Percentiles rank a stretch among this genome's conserved stretches.
Conservation (phyloP, 2,113 vertebrate species). For the Microcebus ravelobensis region DNA sequence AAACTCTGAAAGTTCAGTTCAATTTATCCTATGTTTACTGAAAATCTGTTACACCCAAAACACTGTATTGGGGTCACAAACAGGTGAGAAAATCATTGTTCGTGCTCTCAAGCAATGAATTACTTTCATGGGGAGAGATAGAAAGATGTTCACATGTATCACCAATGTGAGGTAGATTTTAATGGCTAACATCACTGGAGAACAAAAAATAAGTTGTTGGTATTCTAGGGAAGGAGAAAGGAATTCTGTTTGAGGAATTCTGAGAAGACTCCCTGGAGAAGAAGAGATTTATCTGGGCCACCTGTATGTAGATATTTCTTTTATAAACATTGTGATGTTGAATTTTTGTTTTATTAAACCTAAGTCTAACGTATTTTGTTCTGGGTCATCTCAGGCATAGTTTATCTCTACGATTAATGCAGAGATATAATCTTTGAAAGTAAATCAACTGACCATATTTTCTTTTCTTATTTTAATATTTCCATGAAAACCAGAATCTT, state of each 20-base stretch:
- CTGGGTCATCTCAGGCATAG: not conserved
- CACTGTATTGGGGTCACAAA: not conserved
- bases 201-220: not conserved
- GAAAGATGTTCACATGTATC: no score
- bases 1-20: not conserved
- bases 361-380: not conserved
- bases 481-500: slow-evolving; percentile 1
- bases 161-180: not conserved
- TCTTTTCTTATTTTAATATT: slow-evolving; percentile 29
- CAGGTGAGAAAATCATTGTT: not conserved
- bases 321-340: not conserved
- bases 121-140: not conserved
- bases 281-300: not conserved
- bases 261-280: not conserved
- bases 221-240: not conserved
- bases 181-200: not conserved
- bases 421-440: slow-evolving; percentile 46
- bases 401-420: slow-evolving; percentile 33
- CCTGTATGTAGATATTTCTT: not conserved
- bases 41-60: not conserved
- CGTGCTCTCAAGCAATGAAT: not conserved
- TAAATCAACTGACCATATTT: slow-evolving; percentile 39
- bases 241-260: not conserved
- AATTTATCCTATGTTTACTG: not conserved
- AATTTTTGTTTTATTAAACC: slow-evolving; percentile 21